phyloP scores from a whole-genome alignment of 2,797 vertebrate genomes.

The Anguilla obscura region DNA sequence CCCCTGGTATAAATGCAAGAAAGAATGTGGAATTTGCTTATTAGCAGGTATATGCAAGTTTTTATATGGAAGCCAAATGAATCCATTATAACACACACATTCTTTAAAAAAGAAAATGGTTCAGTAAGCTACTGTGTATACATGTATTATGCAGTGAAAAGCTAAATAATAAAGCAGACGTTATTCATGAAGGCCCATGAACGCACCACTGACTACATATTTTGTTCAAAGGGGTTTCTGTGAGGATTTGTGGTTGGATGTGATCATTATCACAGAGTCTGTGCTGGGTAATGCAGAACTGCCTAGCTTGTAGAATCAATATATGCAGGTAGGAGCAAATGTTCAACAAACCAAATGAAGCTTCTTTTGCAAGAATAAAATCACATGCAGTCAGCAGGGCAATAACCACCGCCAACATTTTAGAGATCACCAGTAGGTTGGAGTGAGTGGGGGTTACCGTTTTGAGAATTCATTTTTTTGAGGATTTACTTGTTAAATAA shows the following conservation, averaged over 20 bases:
- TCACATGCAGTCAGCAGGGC: neutral
- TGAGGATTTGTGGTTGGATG: neutral
- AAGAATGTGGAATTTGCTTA: neutral
- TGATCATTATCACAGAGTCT: conserved; percentile 12
- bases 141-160: neutral
- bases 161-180: neutral
- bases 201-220: neutral
- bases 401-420: too few relatives aligned
- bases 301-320: neutral
- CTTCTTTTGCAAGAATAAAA: neutral
- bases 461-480: too few relatives aligned
- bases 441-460: too few relatives aligned
- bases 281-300: neutral
- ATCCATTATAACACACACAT: neutral
- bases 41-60: neutral
- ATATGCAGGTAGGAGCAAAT: neutral
- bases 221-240: conserved; percentile 13
- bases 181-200: neutral
- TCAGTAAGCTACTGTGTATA: neutral
- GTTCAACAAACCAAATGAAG: neutral
- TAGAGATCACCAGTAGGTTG: too few relatives aligned
- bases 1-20: neutral
- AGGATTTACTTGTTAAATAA: too few relatives aligned
- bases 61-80: neutral
- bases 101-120: neutral